A percentile compares a stretch with the other conserved stretches of the same genome.
phyloP scores from a whole-genome alignment of 2,113 vertebrate genomes.

The Sciurus niger region DNA sequence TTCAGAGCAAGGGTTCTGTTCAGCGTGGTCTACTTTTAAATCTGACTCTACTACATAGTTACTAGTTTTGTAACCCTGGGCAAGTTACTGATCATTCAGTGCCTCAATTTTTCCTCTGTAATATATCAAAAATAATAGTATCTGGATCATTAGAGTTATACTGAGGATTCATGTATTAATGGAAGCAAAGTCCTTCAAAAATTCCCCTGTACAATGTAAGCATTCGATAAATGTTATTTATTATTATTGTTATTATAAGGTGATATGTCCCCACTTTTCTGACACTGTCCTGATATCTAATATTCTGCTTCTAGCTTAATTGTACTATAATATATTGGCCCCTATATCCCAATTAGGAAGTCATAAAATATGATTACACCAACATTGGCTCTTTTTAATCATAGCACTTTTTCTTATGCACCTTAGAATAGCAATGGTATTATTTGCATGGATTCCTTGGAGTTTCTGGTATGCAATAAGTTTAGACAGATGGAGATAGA shows the following conservation, averaged over 20 bases:
- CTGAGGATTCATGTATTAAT: background rate
- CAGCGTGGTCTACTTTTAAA: background rate
- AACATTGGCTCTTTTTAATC: background rate
- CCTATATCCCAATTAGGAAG: background rate
- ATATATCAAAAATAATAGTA: background rate
- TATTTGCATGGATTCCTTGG: background rate
- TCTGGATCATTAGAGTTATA: background rate
- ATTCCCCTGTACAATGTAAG: background rate
- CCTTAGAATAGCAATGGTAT: background rate
- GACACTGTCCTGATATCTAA: background rate
- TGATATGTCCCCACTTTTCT: background rate
- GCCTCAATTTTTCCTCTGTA: background rate
- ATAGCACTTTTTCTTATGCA: background rate
- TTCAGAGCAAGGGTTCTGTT: background rate
- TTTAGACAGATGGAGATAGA: background rate
- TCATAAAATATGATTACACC: background rate
- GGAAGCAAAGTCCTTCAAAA: background rate
- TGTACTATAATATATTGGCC: background rate
- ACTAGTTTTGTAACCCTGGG: background rate
- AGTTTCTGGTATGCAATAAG: background rate
- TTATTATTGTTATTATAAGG: background rate
- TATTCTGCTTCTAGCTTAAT: slow-evolving; percentile 32
- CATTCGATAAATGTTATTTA: background rate
- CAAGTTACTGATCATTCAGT: background rate
- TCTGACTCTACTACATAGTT: background rate